Percentiles rank a stretch among this genome's conserved stretches.
Evolutionary conservation across 2,797 vertebrate genomes (phyloP).

Genomic region (Numenius phaeopus): DNA sequence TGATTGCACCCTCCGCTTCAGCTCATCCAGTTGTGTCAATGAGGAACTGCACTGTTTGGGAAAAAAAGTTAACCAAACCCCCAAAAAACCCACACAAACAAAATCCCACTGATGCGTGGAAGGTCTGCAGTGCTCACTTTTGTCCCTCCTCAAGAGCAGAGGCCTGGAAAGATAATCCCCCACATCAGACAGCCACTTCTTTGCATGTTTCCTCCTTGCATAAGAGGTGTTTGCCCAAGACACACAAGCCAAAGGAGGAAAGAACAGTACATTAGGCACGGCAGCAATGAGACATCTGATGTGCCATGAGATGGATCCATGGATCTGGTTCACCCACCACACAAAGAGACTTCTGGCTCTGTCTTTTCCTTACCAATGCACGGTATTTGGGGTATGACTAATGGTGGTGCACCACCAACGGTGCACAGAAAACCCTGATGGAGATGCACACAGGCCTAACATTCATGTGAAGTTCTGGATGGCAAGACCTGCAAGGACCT

Average conservation of each 20-base stretch:
- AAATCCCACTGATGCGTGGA: not conserved
- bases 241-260: not conserved
- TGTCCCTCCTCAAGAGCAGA: not conserved
- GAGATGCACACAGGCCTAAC: not conserved
- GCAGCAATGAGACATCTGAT: not conserved
- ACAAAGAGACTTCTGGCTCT: not conserved
- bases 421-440: not conserved
- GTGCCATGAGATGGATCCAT: not conserved
- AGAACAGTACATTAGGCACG: accelerated
- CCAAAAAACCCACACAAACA: not conserved
- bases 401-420: not conserved
- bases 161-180: not conserved
- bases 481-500: not conserved
- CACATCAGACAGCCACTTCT: not conserved
- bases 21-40: not conserved
- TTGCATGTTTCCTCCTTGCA: not conserved
- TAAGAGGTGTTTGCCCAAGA: not conserved
- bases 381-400: not conserved
- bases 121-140: not conserved
- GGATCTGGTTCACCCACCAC: not conserved
- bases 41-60: not conserved
- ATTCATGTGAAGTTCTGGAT: not conserved
- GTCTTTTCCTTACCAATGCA: not conserved
- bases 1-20: not conserved
- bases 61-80: accelerated